Conservation (phyloP, 1,140 invertebrate species). For the Drosophila chauvacae region DNA sequence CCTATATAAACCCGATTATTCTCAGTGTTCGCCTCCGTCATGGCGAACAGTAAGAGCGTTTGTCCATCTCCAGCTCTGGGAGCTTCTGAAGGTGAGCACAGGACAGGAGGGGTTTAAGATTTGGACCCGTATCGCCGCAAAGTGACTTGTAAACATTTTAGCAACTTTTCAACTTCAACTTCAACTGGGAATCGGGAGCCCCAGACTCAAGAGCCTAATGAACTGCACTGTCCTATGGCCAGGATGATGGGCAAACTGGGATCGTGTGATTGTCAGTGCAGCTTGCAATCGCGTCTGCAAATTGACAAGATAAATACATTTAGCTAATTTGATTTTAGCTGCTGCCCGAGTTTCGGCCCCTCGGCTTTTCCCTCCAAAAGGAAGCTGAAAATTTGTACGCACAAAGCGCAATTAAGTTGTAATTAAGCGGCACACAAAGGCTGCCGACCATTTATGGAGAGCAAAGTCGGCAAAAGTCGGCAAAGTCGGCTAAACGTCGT, state of each 20-base stretch:
- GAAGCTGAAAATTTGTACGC: slow-evolving; percentile 75
- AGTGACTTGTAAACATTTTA: slow-evolving; percentile 84
- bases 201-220: slow-evolving; percentile 55
- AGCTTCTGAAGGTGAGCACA: slow-evolving; percentile 69
- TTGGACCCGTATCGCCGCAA: slow-evolving; percentile 54
- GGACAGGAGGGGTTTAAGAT: slow-evolving; percentile 4
- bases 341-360: slow-evolving; percentile 31
- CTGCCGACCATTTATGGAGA: slow-evolving; percentile 25
- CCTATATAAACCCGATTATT: not conserved
- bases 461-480: slow-evolving; percentile 11
- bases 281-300: slow-evolving; percentile 68
- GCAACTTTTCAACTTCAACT: slow-evolving; percentile 76
- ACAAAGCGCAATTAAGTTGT: slow-evolving; percentile 80
- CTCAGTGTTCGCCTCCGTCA: slow-evolving; percentile 1
- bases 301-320: slow-evolving; percentile 84
- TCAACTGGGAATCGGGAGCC: slow-evolving; percentile 26
- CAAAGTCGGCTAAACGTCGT: slow-evolving; percentile 6
- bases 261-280: slow-evolving; percentile 70
- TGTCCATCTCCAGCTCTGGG: slow-evolving; percentile 51
- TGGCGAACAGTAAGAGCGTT: slow-evolving; percentile 72
- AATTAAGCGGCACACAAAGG: slow-evolving; percentile 74
- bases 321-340: slow-evolving; percentile 77
- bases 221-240: slow-evolving; percentile 52
- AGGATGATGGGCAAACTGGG: slow-evolving; percentile 29
- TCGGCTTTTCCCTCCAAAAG: slow-evolving; percentile 24